A percentile compares a stretch with the other conserved stretches of the same genome.
Conservation (phyloP, 2,888 invertebrate genomes). For the Epistrophe grossulariae region DNA sequence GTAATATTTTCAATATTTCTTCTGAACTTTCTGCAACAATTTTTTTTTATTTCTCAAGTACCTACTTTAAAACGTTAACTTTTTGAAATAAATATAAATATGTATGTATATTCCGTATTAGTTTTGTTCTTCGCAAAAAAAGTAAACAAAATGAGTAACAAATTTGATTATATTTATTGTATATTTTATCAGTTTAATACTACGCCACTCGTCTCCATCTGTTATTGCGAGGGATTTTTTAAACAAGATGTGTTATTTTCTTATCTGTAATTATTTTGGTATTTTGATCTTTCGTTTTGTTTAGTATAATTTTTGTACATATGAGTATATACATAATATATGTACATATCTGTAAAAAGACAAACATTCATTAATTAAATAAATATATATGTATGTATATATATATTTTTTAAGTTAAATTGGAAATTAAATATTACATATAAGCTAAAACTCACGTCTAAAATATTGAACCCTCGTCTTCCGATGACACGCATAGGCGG, state of each 20-base stretch:
- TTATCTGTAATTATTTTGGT: neutral
- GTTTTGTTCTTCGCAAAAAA: too few relatives aligned
- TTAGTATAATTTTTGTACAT: neutral
- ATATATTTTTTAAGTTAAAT: neutral
- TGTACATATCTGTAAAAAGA: neutral
- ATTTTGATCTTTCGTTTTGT: neutral
- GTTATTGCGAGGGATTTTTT: neutral
- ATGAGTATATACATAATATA: too few relatives aligned
- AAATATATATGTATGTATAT: neutral
- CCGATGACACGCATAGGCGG: neutral
- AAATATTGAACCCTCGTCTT: neutral
- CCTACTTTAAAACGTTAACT: too few relatives aligned
- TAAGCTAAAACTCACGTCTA: too few relatives aligned
- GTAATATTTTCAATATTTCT: too few relatives aligned
- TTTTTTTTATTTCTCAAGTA: too few relatives aligned
- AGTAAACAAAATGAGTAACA: too few relatives aligned
- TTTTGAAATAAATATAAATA: too few relatives aligned
- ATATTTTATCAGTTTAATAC: neutral
- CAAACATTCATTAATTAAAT: neutral
- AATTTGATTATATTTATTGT: neutral
- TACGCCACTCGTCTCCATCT: neutral
- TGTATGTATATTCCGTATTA: too few relatives aligned
- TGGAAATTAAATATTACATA: too few relatives aligned
- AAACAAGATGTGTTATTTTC: neutral
- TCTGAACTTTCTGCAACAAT: too few relatives aligned